Evolutionary conservation across 2,888 invertebrate species (phyloP).

Genomic region (Ganaspis brasiliensis): DNA sequence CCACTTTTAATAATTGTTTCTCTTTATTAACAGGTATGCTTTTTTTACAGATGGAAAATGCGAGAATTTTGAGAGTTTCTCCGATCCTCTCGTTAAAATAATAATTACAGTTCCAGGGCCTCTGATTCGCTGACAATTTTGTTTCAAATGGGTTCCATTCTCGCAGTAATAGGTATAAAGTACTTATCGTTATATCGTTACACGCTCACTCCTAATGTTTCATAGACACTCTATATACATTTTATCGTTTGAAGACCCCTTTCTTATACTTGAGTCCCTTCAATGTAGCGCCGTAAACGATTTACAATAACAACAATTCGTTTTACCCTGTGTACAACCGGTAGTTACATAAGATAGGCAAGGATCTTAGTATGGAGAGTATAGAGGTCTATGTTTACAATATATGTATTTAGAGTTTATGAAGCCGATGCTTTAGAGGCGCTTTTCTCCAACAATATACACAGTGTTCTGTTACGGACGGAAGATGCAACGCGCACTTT

Average conservation of each 20-base stretch:
- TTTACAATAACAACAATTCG: conserved; percentile 44
- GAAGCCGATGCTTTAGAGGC: conserved; percentile 42
- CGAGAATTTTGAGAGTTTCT: conserved; percentile 9
- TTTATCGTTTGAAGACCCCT: conserved; percentile 3
- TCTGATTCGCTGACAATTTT: conserved; percentile 22
- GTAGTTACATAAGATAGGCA: conserved; percentile 48
- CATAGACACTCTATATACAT: conserved; percentile 31
- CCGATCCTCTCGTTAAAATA: conserved; percentile 21
- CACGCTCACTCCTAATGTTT: conserved; percentile 42
- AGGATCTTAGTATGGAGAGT: conserved; percentile 5
- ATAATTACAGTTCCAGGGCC: conserved; percentile 23
- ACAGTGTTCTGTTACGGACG: conserved; percentile 41
- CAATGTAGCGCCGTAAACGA: conserved; percentile 39
- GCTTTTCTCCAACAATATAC: conserved; percentile 36
- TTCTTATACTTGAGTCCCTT: background rate
- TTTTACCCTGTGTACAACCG: conserved; percentile 56
- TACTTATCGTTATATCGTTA: conserved; percentile 39
- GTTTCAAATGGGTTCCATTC: conserved; percentile 30
- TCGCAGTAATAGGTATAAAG: conserved; percentile 37
- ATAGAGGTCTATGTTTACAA: conserved; percentile 23
- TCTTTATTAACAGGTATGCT: conserved; percentile 23
- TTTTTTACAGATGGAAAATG: conserved; percentile 25
- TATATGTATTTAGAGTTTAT: conserved; percentile 34
- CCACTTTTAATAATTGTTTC: background rate
- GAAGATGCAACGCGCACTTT: conserved; percentile 41